phyloP scores from a whole-genome alignment of 2,888 invertebrate genomes.

The Parnassius glacialis region DNA sequence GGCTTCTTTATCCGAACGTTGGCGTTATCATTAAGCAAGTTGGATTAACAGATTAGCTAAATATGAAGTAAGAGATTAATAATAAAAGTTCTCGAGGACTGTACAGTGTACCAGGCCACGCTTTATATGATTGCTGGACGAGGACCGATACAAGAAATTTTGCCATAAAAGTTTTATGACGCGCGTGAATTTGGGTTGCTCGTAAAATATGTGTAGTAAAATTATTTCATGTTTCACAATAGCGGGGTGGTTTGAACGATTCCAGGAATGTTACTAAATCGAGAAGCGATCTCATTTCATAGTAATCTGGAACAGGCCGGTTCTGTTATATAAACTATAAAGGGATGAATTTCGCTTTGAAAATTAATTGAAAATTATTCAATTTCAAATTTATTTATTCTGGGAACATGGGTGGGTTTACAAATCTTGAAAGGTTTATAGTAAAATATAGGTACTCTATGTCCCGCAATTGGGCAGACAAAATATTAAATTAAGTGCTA shows the following conservation, averaged over 20 bases:
- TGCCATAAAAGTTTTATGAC: conserved; percentile 41
- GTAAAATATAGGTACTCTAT: too few species aligned
- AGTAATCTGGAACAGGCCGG: too few species aligned
- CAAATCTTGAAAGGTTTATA: too few species aligned
- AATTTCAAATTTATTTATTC: too few species aligned
- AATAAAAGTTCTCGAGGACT: conserved; percentile 14
- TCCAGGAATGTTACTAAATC: conserved; percentile 20
- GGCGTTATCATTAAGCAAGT: conserved; percentile 19
- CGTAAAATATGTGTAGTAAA: conserved; percentile 58
- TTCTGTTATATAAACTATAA: not conserved
- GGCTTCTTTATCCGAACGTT: conserved; percentile 17
- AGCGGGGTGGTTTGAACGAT: conserved; percentile 26
- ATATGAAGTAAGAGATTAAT: conserved; percentile 24
- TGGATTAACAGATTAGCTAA: conserved; percentile 24
- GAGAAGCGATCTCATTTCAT: conserved; percentile 5
- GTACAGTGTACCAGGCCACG: not conserved
- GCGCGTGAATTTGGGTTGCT: conserved; percentile 20
- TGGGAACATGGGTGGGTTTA: too few species aligned
- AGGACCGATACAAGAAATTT: conserved; percentile 33
- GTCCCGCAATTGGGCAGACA: too few species aligned
- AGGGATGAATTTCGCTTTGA: not conserved
- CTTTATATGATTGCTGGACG: conserved; percentile 6
- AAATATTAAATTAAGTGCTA: too few species aligned
- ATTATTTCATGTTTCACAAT: conserved; percentile 50
- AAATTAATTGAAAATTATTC: not conserved